phyloP scores from a whole-genome alignment of 2,113 vertebrate species.

The Platysternon megacephalum region DNA sequence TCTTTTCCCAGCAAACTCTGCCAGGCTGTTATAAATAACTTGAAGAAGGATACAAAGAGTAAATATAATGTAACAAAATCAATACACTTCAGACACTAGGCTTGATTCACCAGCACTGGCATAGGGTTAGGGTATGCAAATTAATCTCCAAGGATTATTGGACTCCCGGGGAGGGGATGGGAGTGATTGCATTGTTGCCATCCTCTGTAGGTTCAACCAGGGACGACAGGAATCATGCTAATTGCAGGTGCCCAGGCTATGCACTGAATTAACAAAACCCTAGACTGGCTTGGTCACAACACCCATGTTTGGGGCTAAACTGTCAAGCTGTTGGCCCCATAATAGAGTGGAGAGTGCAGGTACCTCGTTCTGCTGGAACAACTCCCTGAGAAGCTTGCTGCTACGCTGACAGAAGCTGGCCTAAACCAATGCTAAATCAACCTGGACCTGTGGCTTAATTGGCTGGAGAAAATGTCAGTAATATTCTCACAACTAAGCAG shows the following conservation, averaged over 20 bases:
- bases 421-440: neutral
- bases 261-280: neutral
- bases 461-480: neutral
- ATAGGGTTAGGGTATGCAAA: neutral
- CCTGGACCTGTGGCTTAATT: neutral
- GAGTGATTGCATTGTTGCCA: neutral
- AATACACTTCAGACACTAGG: neutral
- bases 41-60: neutral
- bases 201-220: neutral
- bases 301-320: neutral
- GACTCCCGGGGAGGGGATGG: neutral
- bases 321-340: neutral
- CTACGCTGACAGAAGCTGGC: neutral
- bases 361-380: neutral
- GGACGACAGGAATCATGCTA: neutral
- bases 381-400: neutral
- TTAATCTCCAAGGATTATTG: neutral
- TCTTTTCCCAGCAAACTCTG: neutral
- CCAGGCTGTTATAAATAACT: neutral
- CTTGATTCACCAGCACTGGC: neutral
- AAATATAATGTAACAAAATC: neutral
- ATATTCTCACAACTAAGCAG: neutral
- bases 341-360: neutral
- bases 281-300: neutral
- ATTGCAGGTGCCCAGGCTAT: neutral